Conservation (phyloP, 2,797 vertebrate species). For the Sebastes iracundus region DNA sequence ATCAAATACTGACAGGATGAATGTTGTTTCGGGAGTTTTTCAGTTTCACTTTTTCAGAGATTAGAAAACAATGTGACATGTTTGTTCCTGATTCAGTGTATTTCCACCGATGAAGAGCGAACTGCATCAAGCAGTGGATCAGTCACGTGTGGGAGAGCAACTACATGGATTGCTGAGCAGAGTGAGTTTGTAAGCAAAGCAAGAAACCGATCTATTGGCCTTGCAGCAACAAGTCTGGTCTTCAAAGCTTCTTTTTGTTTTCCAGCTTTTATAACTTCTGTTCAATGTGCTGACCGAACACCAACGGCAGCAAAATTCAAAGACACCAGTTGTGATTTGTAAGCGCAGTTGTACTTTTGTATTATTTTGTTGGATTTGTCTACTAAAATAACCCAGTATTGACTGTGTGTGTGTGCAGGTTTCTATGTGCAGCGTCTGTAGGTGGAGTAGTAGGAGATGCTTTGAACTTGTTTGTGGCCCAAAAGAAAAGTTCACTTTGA, state of each 20-base stretch:
- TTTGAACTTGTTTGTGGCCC: conserved; percentile 8
- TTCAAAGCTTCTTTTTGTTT: conserved; percentile 38
- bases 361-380: conserved; percentile 19
- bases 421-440: conserved; percentile 1
- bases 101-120: background rate
- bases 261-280: conserved; percentile 14
- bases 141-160: conserved; percentile 10
- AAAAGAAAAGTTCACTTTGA: conserved; percentile 27
- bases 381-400: conserved; percentile 1
- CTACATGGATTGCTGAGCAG: conserved; percentile 11
- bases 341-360: background rate
- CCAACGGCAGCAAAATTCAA: background rate
- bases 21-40: background rate
- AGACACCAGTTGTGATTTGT: conserved; percentile 5
- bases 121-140: background rate
- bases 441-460: background rate
- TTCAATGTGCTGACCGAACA: conserved; percentile 26
- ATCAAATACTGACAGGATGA: background rate
- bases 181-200: conserved; percentile 10
- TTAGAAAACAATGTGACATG: background rate
- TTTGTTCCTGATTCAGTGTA: background rate
- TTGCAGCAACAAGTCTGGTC: conserved; percentile 16
- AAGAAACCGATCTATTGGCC: background rate
- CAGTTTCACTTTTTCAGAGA: background rate
- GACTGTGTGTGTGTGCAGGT: background rate